A percentile compares a stretch with the other conserved stretches of the same genome.
Evolutionary conservation across 2,797 vertebrate species (phyloP).

Genomic region (Emydoidea blandingii): DNA sequence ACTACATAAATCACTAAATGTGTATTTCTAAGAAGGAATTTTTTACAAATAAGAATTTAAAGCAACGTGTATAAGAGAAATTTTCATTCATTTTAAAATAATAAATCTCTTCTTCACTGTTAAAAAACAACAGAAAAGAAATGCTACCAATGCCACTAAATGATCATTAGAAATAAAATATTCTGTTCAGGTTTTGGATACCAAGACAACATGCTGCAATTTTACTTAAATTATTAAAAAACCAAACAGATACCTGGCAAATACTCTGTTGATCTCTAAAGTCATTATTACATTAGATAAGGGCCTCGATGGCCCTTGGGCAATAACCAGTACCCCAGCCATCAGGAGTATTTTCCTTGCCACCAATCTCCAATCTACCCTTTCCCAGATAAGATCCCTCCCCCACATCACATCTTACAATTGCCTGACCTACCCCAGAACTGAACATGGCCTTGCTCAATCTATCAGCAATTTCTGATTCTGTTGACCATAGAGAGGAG

Average conservation of each 20-base stretch:
- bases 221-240: background rate
- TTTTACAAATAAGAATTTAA: background rate
- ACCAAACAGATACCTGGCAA: background rate
- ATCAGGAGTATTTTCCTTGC: background rate
- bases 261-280: background rate
- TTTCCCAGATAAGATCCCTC: background rate
- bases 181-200: rapidly evolving
- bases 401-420: background rate
- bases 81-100: background rate
- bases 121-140: background rate
- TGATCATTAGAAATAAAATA: background rate
- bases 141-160: background rate
- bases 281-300: background rate
- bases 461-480: background rate
- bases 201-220: background rate
- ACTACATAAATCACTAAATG: background rate
- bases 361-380: background rate
- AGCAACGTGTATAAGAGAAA: background rate
- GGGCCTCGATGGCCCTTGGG: background rate
- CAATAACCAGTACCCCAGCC: background rate
- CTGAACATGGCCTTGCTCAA: background rate
- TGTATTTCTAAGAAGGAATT: background rate
- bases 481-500: background rate
- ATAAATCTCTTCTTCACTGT: background rate
- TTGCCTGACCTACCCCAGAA: background rate